A percentile compares a stretch with the other conserved stretches of the same genome.
phyloP scores from a whole-genome alignment of 2,797 vertebrate species.

The Paguma larvata region DNA sequence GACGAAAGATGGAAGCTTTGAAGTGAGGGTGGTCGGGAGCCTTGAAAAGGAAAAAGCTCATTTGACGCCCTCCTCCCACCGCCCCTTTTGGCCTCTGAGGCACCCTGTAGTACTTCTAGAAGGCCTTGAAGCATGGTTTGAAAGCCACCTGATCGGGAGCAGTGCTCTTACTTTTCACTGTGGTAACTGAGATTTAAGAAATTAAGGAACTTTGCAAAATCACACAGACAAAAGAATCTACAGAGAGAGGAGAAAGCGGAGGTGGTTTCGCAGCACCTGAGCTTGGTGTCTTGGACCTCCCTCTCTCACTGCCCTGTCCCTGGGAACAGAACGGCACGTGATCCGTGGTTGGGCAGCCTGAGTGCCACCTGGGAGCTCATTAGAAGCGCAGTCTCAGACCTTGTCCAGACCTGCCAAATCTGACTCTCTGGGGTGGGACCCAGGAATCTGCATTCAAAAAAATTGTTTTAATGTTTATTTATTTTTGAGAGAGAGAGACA shows the following conservation, averaged over 20 bases:
- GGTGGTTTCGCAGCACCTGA: neutral
- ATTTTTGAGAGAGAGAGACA: too few species aligned
- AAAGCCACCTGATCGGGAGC: neutral
- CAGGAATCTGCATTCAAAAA: neutral
- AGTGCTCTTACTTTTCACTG: neutral
- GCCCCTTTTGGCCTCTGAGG: neutral
- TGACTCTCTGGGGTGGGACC: neutral
- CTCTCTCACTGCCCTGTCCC: neutral
- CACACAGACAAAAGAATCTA: neutral
- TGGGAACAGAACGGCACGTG: neutral
- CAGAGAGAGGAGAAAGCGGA: neutral
- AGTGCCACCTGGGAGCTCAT: neutral
- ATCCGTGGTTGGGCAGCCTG: neutral
- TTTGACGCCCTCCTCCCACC: neutral
- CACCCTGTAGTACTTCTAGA: neutral
- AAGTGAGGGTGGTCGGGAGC: neutral
- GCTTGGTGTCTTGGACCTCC: neutral
- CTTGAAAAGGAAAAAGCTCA: neutral
- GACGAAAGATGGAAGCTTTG: slow-evolving; percentile 21
- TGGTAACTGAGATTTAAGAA: slow-evolving; percentile 6
- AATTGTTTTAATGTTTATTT: too few species aligned
- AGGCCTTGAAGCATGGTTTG: neutral
- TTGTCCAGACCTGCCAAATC: neutral
- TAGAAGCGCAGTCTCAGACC: neutral
- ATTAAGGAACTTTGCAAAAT: slow-evolving; percentile 12